phyloP scores from a whole-genome alignment of 2,888 invertebrate species.

The Leuctra nigra region DNA sequence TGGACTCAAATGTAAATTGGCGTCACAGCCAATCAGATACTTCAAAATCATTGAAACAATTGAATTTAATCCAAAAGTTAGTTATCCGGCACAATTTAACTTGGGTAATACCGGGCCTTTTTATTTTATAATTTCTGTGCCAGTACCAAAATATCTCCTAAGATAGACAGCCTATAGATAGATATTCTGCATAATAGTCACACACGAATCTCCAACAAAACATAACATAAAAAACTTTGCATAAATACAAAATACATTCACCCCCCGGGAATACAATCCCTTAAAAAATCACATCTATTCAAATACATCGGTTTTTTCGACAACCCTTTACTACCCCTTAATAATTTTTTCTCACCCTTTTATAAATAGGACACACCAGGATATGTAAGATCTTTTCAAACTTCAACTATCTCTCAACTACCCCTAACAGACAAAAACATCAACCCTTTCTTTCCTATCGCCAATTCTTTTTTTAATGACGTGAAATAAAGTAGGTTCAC shows the following conservation, averaged over 20 bases:
- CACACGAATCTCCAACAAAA: slow-evolving; percentile 5
- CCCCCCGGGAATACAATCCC: slow-evolving; percentile 5
- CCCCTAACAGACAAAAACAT: slow-evolving; percentile 4
- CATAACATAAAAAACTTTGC: slow-evolving; percentile 15
- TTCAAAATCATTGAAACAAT: too few species aligned
- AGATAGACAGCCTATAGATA: neutral
- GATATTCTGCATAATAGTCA: slow-evolving; percentile 4
- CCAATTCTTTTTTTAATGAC: slow-evolving; percentile 13
- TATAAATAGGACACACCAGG: slow-evolving; percentile 15
- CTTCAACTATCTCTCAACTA: slow-evolving; percentile 8
- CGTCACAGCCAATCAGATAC: too few species aligned
- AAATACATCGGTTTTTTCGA: slow-evolving; percentile 13
- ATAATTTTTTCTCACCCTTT: slow-evolving; percentile 12
- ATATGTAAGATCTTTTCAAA: slow-evolving; percentile 18
- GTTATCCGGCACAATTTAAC: too few species aligned
- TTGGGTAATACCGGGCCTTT: too few species aligned
- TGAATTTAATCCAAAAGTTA: too few species aligned
- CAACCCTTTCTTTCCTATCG: slow-evolving; percentile 16
- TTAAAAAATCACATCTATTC: slow-evolving; percentile 17
- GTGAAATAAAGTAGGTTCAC: slow-evolving; percentile 12
- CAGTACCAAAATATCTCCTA: neutral
- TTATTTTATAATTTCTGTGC: too few species aligned
- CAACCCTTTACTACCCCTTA: slow-evolving; percentile 15
- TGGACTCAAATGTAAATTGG: too few species aligned
- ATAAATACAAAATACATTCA: slow-evolving; percentile 9